Percentiles rank a stretch among this genome's conserved stretches.
Evolutionary conservation across 2,797 vertebrate species (phyloP).

Genomic region (Oophaga sylvatica): DNA sequence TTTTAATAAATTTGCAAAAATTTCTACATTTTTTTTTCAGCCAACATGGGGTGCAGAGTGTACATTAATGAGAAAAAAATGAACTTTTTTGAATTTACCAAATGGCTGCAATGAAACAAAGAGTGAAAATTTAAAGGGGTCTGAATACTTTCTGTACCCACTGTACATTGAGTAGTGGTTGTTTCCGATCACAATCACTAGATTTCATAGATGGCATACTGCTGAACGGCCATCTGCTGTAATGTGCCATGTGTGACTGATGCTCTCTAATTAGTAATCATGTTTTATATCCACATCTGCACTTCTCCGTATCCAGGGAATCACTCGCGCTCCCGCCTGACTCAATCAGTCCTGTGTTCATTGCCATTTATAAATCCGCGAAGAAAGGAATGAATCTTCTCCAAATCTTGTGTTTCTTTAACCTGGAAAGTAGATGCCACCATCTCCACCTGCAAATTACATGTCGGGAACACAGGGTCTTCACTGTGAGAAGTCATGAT

Average conservation of each 20-base stretch:
- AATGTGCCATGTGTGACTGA: constrained; percentile 4
- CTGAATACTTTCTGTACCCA: no score
- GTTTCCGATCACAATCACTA: no score
- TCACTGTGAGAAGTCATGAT: neutral
- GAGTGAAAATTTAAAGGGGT: no score
- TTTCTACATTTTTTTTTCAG: no score
- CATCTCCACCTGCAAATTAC: neutral
- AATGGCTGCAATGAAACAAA: no score
- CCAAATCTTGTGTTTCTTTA: neutral
- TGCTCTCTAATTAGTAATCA: constrained; percentile 4
- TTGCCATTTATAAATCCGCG: neutral
- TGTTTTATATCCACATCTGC: constrained; percentile 1
- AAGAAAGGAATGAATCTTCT: neutral
- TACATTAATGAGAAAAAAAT: no score
- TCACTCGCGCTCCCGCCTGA: neutral
- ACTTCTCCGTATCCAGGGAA: neutral
- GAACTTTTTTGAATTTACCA: no score
- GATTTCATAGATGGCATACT: no score
- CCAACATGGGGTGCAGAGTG: no score
- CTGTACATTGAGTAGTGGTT: no score
- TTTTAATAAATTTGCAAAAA: no score
- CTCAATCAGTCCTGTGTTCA: neutral
- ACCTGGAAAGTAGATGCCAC: neutral
- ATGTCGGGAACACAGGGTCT: neutral
- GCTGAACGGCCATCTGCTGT: neutral